phyloP scores from a whole-genome alignment of 1,140 invertebrate genomes.

The Pararge aegeria region DNA sequence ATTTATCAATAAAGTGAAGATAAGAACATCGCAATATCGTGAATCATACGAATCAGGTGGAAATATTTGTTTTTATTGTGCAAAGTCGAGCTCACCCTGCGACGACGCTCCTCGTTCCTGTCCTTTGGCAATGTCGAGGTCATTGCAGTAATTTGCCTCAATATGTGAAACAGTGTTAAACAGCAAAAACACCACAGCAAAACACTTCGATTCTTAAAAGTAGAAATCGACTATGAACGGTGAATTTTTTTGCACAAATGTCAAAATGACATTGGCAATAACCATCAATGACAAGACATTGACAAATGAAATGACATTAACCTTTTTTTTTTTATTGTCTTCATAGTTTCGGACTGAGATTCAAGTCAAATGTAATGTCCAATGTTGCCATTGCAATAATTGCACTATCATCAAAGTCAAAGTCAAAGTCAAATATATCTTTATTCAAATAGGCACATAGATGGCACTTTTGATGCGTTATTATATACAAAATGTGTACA shows the following conservation, averaged over 20 bases:
- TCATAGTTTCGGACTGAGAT: no score
- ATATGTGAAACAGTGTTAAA: neutral
- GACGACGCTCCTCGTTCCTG: slow-evolving; percentile 63
- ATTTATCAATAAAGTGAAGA: slow-evolving; percentile 11
- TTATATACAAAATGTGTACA: no score
- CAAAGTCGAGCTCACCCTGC: slow-evolving; percentile 49
- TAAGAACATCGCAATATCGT: slow-evolving; percentile 21
- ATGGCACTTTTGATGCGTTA: no score
- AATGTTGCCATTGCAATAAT: no score
- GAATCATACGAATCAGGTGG: slow-evolving; percentile 15
- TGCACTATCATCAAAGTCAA: no score
- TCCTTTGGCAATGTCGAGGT: slow-evolving; percentile 60
- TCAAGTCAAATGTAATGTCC: no score
- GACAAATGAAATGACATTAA: neutral
- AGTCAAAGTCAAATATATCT: no score
- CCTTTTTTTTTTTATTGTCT: no score
- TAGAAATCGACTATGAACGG: slow-evolving; percentile 4
- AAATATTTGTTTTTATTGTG: slow-evolving; percentile 23
- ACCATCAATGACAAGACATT: neutral
- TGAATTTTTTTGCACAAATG: neutral
- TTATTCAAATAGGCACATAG: no score
- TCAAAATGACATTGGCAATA: neutral
- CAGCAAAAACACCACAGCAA: neutral
- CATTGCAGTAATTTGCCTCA: slow-evolving; percentile 33
- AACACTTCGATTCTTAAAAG: slow-evolving; percentile 2